Conservation (phyloP, 2,797 vertebrate genomes). For the Euthynnus affinis region DNA sequence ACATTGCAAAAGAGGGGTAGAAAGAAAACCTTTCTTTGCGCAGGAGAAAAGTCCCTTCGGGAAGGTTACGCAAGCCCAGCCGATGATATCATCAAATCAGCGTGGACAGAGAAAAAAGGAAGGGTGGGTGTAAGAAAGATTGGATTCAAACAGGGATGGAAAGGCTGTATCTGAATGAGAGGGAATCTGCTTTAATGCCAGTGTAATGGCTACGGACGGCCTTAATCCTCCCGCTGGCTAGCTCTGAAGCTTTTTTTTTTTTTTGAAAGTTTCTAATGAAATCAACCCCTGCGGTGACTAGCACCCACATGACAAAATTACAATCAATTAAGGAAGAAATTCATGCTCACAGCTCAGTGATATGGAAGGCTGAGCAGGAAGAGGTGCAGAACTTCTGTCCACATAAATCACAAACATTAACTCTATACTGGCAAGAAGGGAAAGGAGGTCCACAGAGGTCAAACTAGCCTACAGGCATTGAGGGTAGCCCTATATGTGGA, state of each 20-base stretch:
- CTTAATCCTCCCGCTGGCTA: conserved; percentile 57
- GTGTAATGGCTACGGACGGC: conserved; percentile 54
- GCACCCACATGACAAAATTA: conserved; percentile 62
- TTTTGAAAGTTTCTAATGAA: conserved; percentile 63
- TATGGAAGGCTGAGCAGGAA: conserved; percentile 39
- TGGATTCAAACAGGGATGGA: conserved; percentile 54
- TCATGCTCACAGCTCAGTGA: conserved; percentile 34
- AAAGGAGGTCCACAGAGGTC: conserved; percentile 28
- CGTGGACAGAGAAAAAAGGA: conserved; percentile 52
- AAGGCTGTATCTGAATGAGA: conserved; percentile 61
- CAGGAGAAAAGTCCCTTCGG: conserved; percentile 66
- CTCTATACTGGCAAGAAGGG: conserved; percentile 8
- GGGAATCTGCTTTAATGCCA: conserved; percentile 63
- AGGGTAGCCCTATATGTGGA: conserved; percentile 7
- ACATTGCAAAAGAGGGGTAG: conserved; percentile 36
- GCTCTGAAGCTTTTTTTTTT: conserved; percentile 32
- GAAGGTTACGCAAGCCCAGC: conserved; percentile 72
- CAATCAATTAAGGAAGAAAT: conserved; percentile 64
- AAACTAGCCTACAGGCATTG: conserved; percentile 43
- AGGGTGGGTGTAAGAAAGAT: conserved; percentile 63
- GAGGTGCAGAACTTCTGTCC: conserved; percentile 44
- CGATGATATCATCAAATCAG: conserved; percentile 78
- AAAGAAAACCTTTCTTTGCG: conserved; percentile 53
- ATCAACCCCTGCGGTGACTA: conserved; percentile 60
- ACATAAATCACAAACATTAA: conserved; percentile 56